phyloP scores from a whole-genome alignment of 2,113 vertebrate genomes.

The Salvator merianae region DNA sequence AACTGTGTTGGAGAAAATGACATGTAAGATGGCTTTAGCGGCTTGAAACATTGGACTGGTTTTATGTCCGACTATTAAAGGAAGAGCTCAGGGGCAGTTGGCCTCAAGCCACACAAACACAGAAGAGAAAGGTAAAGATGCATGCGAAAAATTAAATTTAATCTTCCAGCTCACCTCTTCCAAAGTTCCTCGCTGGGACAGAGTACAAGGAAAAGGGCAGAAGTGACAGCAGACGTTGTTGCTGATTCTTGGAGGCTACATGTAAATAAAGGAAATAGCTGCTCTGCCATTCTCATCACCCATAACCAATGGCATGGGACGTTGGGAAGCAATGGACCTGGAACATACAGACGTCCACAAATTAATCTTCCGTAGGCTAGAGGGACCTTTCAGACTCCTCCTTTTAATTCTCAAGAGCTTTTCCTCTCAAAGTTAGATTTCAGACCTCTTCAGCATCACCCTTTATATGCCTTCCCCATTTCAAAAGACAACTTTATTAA shows the following conservation, averaged over 20 bases:
- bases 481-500: slow-evolving; percentile 9
- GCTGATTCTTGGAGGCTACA: no score
- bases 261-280: no score
- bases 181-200: slow-evolving; percentile 14
- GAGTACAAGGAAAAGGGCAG: slow-evolving; percentile 25
- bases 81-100: slow-evolving; percentile 60
- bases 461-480: not conserved
- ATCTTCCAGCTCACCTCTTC: slow-evolving; percentile 54
- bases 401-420: no score
- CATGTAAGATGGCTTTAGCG: slow-evolving; percentile 59
- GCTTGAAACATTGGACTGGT: slow-evolving; percentile 64
- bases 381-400: no score
- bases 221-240: not conserved
- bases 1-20: slow-evolving; percentile 61
- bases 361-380: no score
- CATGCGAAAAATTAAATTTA: slow-evolving; percentile 64
- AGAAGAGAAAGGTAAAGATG: slow-evolving; percentile 61
- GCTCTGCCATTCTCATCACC: no score
- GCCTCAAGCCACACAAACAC: slow-evolving; percentile 60
- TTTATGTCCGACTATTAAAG: slow-evolving; percentile 74
- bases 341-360: no score
- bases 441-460: not conserved
- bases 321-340: no score
- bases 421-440: not conserved
- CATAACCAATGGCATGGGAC: no score